Evolutionary conservation across 2,113 vertebrate species (phyloP), one percentile per base, ranked within the genome.

Genomic region (Anhinga anhinga): DNA sequence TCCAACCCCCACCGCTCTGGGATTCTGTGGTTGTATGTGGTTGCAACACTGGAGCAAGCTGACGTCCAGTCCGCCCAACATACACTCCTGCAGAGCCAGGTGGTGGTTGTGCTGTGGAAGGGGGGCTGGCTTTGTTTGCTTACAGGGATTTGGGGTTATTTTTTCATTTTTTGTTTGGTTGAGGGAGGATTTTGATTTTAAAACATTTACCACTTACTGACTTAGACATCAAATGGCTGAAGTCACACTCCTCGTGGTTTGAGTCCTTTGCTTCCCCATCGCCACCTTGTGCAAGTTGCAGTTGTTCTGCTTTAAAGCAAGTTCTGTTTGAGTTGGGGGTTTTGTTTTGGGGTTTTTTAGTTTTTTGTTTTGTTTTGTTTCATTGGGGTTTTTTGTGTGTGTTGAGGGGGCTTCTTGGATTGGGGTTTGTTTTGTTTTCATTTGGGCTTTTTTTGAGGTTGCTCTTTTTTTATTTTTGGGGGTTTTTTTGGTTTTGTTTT

Each of bases 221-320:
- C 11, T n/a, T 14, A 5, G 25, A 10, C 13, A 44, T 15, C 14
- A n/a, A 80, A 49, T 2, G 40, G 25, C 25, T 84, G 13, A 70
- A 70, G 38, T 4, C 10, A 5, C 27, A 16, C 3, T 11, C 15
- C 3, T 36, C 15, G 9, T 34, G 5, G 0, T 26, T 42, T 30
- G 2, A 6, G 10, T 32, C 15, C 15, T 40, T 7, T 1, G 2
- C 44, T 59, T 30, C 32, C 7, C 30, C 9, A 3, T 4, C 1
- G 10, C 56, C 11, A 5, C 29, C 32, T 30, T 0, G 1, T 6
- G 1, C 13, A 13, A 47, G 4, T 49, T 88, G 16, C 38, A 38
- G 6, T 15, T 15, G 36, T 77, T 67, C 53, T 42, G 15, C 9
- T n/a, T 15, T 3, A 70, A 15, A 47, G 16, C 18, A 66, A 18